phyloP scores from a whole-genome alignment of 2,113 vertebrate genomes.

The Panthera tigris region DNA sequence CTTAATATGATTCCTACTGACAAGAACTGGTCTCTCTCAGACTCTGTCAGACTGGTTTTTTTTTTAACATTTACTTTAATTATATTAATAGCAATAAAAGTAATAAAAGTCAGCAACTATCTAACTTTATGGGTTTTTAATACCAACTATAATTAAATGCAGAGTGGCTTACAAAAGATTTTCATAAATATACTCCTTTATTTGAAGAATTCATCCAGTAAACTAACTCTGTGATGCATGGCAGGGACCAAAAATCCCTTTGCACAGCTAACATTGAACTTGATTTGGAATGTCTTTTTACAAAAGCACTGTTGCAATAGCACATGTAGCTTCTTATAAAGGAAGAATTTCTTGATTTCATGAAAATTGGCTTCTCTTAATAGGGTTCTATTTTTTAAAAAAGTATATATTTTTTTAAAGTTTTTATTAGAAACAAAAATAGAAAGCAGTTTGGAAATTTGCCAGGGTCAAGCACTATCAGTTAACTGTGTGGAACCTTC shows the following conservation, averaged over 20 bases:
- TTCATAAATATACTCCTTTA: background rate
- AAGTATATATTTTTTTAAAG: background rate
- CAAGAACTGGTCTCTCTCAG: background rate
- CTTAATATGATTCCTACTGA: background rate
- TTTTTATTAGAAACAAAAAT: background rate
- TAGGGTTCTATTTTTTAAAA: background rate
- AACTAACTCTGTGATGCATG: background rate
- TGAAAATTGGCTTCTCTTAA: background rate
- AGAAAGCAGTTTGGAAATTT: background rate
- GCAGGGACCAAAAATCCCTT: background rate
- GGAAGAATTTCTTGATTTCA: background rate
- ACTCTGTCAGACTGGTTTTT: background rate
- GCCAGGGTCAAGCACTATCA: background rate
- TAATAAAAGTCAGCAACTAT: background rate
- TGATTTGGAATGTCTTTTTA: background rate
- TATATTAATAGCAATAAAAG: background rate
- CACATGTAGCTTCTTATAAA: background rate
- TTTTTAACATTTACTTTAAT: background rate
- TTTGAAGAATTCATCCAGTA: background rate
- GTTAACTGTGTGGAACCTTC: background rate
- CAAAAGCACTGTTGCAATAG: background rate
- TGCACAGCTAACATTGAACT: background rate
- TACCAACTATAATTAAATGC: background rate
- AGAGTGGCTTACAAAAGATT: background rate
- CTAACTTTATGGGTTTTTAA: background rate